Base-by-base conservation (phyloP, 92 coral and sea anemone genomes). In the Epizoanthus fatuus region DNA sequence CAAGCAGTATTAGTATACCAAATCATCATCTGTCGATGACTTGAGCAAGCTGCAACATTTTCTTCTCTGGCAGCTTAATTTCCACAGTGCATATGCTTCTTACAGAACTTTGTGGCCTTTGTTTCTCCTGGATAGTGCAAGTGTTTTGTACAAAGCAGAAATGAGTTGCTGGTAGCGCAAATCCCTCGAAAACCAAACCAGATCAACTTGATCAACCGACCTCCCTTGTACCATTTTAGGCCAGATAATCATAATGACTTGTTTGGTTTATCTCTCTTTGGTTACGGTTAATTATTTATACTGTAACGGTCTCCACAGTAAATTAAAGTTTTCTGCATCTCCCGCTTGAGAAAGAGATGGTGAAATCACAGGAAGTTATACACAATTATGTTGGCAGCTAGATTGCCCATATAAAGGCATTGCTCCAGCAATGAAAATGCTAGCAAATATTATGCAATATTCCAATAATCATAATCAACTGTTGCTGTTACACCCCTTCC, bases 31-130 rank as follows among this genome's bases (percentile, higher is more conserved):
- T 4, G 0, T n/a, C 35, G 7, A 3, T 35, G 37, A 74, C 51
- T 15, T 13, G 19, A 32, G 40, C 71, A 32, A 20, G 54, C 3
- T 59, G 19, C 38, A 40, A 42, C 8, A 2, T 3, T 60, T 58
- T 42, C 51, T 8, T 10, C 54, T 60, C 82, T 77, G 82, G 69
- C 22, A 19, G 42, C 56, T 77, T 40, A 55, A 60, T 59, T 77
- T 77, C 55, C 63, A 20, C n/a, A 58, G n/a, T 59, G 42, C 57
- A 59, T n/a, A 10, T 19, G 8, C 64, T 38, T 39, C 17, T 16
- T 10, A 10, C 8, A 58, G 60, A 4, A 40, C 22, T 11, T 0
- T 60, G 22, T 20, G 82, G 56, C 69, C 63, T 60, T 19, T 42
- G 35, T 42, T 25, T 17, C 15, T 60, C 38, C 54, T 19, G 12